Conservation (phyloP, 1,140 invertebrate genomes). For the Anadara kagoshimensis region DNA sequence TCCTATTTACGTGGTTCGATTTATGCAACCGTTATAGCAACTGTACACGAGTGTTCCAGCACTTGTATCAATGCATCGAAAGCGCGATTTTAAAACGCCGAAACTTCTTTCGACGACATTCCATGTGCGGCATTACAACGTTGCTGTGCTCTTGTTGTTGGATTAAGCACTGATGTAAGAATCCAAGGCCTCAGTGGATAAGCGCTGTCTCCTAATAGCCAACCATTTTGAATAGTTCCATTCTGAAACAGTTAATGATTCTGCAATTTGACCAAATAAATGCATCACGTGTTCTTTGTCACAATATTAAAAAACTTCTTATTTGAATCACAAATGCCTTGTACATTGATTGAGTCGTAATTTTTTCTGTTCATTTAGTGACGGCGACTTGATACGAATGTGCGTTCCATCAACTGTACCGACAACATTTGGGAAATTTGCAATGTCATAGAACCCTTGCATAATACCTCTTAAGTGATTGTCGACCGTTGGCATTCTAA, state of each 20-base stretch:
- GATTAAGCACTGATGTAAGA: constrained; percentile 2
- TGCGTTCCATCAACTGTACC: constrained; percentile 2
- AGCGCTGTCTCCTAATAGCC: constrained; percentile 20
- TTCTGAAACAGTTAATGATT: constrained; percentile 2
- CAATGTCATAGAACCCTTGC: neutral
- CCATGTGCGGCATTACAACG: constrained; percentile 4
- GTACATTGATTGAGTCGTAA: constrained; percentile 21
- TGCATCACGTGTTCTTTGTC: constrained; percentile 22
- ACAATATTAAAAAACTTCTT: constrained; percentile 30
- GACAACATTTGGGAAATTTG: neutral
- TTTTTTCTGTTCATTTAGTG: constrained; percentile 23
- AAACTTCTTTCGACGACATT: no score
- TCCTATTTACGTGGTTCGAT: no score
- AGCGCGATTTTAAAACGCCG: constrained; percentile 4
- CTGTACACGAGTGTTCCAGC: neutral
- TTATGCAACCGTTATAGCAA: no score
- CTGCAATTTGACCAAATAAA: constrained; percentile 28
- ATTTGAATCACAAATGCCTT: constrained; percentile 23
- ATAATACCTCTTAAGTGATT: neutral
- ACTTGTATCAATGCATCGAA: neutral
- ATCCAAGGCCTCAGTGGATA: constrained; percentile 19
- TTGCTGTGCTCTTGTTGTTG: neutral
- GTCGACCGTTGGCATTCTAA: neutral
- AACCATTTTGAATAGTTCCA: neutral
- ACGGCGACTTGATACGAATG: neutral